These are phyloP conservation scores for Eolophus roseicapilla DNA, from an alignment of 2,113 vertebrate species.

Conservation along the genomic window DNA sequence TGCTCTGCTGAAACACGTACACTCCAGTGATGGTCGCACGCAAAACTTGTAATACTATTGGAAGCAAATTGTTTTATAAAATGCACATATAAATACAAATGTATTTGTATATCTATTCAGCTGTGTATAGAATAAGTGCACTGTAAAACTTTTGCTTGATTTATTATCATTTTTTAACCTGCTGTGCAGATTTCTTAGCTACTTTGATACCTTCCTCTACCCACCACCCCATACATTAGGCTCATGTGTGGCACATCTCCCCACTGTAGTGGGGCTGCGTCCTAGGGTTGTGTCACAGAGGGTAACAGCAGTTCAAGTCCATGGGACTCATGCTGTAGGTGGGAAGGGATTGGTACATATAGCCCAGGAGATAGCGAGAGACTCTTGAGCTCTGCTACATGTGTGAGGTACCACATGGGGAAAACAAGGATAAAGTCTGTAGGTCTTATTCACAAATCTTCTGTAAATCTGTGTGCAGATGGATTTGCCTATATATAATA, in stretches of 20 bases:
- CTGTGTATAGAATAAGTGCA: rapidly evolving
- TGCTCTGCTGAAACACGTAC: neutral
- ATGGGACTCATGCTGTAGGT: neutral
- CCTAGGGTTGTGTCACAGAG: too few species aligned
- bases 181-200: neutral
- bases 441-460: neutral
- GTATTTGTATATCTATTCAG: neutral
- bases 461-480: neutral
- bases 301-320: rapidly evolving
- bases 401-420: neutral
- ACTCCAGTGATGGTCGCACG: neutral
- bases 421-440: neutral
- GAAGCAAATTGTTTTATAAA: neutral
- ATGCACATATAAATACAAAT: neutral
- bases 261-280: neutral
- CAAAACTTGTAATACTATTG: neutral
- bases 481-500: neutral
- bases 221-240: too few species aligned
- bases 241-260: neutral
- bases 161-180: neutral
- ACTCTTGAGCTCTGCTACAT: rapidly evolving
- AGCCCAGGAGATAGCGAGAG: rapidly evolving
- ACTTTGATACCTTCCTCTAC: neutral
- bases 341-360: neutral
- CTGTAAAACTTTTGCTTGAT: neutral